These are phyloP conservation scores for Dascyllus trimaculatus DNA, from an alignment of 2,113 vertebrate species.

Conservation along the genomic window DNA sequence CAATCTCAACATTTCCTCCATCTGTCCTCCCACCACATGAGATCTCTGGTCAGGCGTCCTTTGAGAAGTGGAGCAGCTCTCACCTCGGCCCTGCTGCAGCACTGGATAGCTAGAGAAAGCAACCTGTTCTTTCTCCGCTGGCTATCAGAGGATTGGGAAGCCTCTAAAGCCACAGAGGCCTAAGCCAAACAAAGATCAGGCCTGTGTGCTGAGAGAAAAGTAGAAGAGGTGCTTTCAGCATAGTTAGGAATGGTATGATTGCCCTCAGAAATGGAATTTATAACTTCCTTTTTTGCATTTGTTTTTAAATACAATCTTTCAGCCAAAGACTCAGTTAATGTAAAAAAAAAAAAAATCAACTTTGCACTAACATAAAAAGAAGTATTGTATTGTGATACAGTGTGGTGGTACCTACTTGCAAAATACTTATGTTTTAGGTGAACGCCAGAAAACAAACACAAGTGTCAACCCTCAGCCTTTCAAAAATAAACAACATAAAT, in stretches of 20 bases:
- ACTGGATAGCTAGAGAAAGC: background rate
- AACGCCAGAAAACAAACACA: background rate
- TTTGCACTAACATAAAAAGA: background rate
- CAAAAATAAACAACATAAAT: no score
- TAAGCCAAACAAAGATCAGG: conserved; percentile 45
- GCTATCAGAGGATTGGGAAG: conserved; percentile 44
- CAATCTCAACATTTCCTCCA: conserved; percentile 39
- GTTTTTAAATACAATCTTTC: background rate
- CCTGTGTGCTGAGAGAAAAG: conserved; percentile 34
- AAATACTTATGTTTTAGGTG: background rate
- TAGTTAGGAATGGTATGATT: conserved; percentile 6
- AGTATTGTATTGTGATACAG: background rate
- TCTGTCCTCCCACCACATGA: conserved; percentile 36
- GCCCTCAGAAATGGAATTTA: background rate
- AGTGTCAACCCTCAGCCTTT: background rate
- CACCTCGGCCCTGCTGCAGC: conserved; percentile 12
- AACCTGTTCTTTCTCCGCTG: conserved; percentile 50
- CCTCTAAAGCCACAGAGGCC: conserved; percentile 35
- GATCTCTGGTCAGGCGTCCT: conserved; percentile 40
- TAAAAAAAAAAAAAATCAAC: background rate
- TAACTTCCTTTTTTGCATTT: background rate
- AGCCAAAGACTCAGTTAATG: background rate
- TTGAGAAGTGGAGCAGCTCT: conserved; percentile 36
- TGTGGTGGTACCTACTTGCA: background rate
- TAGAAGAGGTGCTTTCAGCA: conserved; percentile 18